Evolutionary conservation across 2,888 invertebrate species (phyloP).

Genomic region (Troides oblongomaculatus): DNA sequence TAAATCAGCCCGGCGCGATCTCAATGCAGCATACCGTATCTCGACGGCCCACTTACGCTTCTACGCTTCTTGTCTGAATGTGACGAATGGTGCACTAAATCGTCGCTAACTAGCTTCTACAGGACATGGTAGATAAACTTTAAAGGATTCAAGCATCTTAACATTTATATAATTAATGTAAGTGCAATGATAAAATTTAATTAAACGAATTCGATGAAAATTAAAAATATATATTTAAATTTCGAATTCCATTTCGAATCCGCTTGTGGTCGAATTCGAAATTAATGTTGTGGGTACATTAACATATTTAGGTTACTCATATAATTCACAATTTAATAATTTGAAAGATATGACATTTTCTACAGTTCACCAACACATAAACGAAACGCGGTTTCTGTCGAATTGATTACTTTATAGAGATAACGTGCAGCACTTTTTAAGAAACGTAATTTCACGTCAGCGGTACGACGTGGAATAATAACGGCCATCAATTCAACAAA

Average conservation of each 20-base stretch:
- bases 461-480: constrained; percentile 15
- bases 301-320: too few species aligned
- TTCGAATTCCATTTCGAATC: too few species aligned
- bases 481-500: constrained; percentile 14
- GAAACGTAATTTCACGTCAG: constrained; percentile 3
- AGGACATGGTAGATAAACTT: constrained; percentile 4
- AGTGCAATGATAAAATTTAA: not conserved
- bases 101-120: constrained; percentile 28
- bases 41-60: constrained; percentile 29
- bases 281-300: too few species aligned
- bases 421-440: constrained; percentile 1
- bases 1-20: constrained; percentile 29
- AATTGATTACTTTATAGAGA: not conserved
- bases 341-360: not conserved
- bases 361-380: not conserved
- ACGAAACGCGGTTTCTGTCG: not conserved
- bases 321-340: too few species aligned
- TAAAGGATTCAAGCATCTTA: not conserved
- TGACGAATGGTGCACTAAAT: constrained; percentile 31
- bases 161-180: too few species aligned
- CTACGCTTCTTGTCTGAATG: constrained; percentile 28
- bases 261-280: too few species aligned
- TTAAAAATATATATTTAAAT: not conserved
- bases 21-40: constrained; percentile 28
- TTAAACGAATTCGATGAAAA: not conserved